Base-by-base conservation (phyloP, 1,140 invertebrate genomes). In the Leptinotarsa undecemlineata region DNA sequence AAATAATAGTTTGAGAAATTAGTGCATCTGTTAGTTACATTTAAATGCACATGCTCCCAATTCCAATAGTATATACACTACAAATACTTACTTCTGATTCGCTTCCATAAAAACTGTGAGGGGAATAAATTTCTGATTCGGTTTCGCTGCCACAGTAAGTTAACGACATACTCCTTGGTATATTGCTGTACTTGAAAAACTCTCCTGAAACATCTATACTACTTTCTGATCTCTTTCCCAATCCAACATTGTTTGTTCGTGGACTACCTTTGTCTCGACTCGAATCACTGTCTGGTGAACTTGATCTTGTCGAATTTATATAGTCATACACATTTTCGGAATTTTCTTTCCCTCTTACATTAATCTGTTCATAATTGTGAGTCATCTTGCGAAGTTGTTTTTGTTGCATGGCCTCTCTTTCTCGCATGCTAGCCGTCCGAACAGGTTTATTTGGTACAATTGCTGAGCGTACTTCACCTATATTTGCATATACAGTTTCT, bases 61-160 rank as follows among this genome's bases (percentile, higher is more conserved):
- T 33, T 33, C 5, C 26, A 33, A 33, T 33, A 42, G 8, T 42
- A 11, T 42, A 42, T 11, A 20, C 3, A 64, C 47, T 47, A 47
- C 6, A 68, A 48, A 48, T 23, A 75, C 77, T 79, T 73, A 85
- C 84, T 76, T 85, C 84, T 26, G 86, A 85, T 81, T 88, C 87
- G 75, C 87, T 88, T 71, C 89, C 90, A 81, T 92, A 93, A 83
- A 93, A 93, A 79, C 91, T 92, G 82, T 93, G 93, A 4, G 92
- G 92, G 13, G 93, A 90, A 80, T 94, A 94, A 74, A 94, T 92
- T 81, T 94, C 92, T 70, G 90, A 91, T 84, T 95, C 93, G 14
- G 92, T 92, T 82, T 95, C 93, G 80, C 93, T 93, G 72, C 91
- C 90, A 83, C 91, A 93, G 84, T 94, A 94, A 13, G 84, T 91